Base-by-base conservation (phyloP, 1,140 invertebrate species). In the Sitobion miscanthi region DNA sequence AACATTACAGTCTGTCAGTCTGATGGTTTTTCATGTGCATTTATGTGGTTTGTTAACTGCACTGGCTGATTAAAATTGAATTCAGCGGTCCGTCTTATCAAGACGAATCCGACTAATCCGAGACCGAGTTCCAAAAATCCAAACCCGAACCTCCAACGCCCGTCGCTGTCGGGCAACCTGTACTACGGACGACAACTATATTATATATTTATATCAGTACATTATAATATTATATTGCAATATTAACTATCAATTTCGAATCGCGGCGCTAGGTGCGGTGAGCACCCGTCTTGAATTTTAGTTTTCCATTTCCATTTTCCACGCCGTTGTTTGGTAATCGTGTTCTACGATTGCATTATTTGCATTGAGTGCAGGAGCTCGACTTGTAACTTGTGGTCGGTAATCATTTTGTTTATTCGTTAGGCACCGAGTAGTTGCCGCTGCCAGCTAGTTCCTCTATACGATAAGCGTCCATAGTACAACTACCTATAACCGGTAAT, bases 51-150 rank as follows among this genome's bases (percentile, higher is more conserved):
- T 4, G 85, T n/a, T 42, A 23, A 45, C 21, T 11, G 9, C 23
- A 42, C 83, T 45, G 83, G 5, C 30, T n/a, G 52, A 21, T 54
- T 54, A 21, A 21, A 77, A n/a, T 8, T 35, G 8, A 52, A 47
- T 47, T 89, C 25, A n/a, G 89, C 89, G 89, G 89, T 47, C n/a
- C 89, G 45, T 62, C 38, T 90, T 90, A 90, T 90, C 87, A 89
- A 52, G 2, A 83, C 2, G 8, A 38, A 8, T 8, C 35, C 6
- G 30, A 77, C 62, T 38, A 57, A 54, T 89, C 38, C 1, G 30
- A n/a, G 62, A 17, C 62, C 62, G 62, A 77, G 30, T 77, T 77
- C 62, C 62, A 77, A 77, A 77, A n/a, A 77, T 54, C 52, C 20
- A 54, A 54, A 54, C 52, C 52, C 62, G 20, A 77, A 77, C 30